A percentile compares a stretch with the other conserved stretches of the same genome.
phyloP scores from a whole-genome alignment of 2,888 invertebrate species.

The Ophioninae sp. region DNA sequence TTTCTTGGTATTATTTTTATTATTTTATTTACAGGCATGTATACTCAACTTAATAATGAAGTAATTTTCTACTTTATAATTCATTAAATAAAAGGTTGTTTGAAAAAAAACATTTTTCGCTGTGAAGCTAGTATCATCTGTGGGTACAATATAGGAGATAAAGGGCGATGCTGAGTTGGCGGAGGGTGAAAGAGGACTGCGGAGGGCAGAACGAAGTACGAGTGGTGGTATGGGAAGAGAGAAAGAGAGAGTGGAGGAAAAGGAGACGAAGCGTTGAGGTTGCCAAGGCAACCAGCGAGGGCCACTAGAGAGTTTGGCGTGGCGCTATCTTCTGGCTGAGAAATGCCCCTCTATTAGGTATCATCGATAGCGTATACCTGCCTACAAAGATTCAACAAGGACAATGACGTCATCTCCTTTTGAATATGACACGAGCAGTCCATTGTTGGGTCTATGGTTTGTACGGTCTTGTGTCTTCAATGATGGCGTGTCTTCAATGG shows the following conservation, averaged over 20 bases:
- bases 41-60: too few relatives aligned
- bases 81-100: too few relatives aligned
- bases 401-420: not conserved
- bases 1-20: too few relatives aligned
- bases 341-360: conserved; percentile 79
- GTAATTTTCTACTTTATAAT: too few relatives aligned
- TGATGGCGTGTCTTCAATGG: not conserved
- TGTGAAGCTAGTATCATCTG: conserved; percentile 13
- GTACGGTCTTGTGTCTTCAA: not conserved
- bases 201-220: conserved; percentile 16
- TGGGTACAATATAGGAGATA: not conserved
- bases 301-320: conserved; percentile 63
- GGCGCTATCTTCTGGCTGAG: conserved; percentile 64
- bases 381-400: conserved; percentile 1
- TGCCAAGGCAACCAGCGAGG: conserved; percentile 76
- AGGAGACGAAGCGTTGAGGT: conserved; percentile 69
- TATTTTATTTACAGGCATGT: too few relatives aligned
- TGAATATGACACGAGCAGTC: not conserved
- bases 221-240: conserved; percentile 24
- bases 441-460: not conserved
- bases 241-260: conserved; percentile 43
- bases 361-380: conserved; percentile 70
- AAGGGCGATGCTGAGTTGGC: not conserved
- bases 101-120: not conserved
- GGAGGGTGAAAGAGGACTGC: conserved; percentile 23